phyloP scores from a whole-genome alignment of 2,888 invertebrate species.

The Kuschelorhynchus macadamiae region DNA sequence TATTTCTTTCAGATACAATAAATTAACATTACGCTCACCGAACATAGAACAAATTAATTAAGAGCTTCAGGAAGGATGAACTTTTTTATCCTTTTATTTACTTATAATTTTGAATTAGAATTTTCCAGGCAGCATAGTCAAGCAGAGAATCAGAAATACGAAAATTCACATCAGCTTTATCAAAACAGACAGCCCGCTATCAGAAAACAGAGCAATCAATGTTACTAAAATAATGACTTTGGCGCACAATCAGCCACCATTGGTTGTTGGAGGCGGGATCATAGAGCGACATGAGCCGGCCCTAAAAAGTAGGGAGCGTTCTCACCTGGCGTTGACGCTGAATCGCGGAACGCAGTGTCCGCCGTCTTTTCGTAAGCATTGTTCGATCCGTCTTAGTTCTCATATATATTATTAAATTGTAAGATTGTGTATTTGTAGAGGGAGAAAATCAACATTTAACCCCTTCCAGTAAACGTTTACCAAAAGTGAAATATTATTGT shows the following conservation, averaged over 20 bases:
- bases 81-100: constrained; percentile 1
- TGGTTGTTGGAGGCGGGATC: constrained; percentile 60
- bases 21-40: constrained; percentile 13
- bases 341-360: constrained; percentile 59
- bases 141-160: constrained; percentile 15
- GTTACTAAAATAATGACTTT: constrained; percentile 35
- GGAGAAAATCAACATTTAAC: constrained; percentile 37
- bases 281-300: constrained; percentile 45
- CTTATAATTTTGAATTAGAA: constrained; percentile 16
- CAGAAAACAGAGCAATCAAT: constrained; percentile 44
- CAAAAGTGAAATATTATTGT: constrained; percentile 42
- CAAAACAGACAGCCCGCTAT: constrained; percentile 39
- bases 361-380: constrained; percentile 58
- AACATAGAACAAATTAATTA: constrained; percentile 28
- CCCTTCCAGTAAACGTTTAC: constrained; percentile 27
- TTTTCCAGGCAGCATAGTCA: background rate
- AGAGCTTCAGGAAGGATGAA: constrained; percentile 20
- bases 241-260: constrained; percentile 47
- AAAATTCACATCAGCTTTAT: constrained; percentile 34
- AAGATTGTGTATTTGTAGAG: constrained; percentile 19
- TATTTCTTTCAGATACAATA: background rate
- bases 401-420: constrained; percentile 23
- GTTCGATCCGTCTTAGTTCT: constrained; percentile 62
- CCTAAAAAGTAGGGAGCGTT: constrained; percentile 58
- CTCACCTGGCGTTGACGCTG: constrained; percentile 58